Evolutionary conservation across 2,888 invertebrate genomes (phyloP).

Genomic region (Boloria euphrosyne): DNA sequence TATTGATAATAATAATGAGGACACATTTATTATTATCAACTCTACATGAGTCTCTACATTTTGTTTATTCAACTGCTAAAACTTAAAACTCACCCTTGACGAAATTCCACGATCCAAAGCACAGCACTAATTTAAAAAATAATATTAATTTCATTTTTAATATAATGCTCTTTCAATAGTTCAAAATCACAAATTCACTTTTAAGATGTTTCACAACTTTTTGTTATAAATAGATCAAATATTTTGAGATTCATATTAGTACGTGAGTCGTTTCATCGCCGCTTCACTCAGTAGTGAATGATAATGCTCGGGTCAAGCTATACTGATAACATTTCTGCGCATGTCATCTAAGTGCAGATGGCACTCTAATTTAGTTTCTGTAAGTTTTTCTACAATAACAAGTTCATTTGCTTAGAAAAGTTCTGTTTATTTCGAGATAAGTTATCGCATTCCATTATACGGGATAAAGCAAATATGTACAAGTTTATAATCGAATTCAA

Average conservation of each 20-base stretch:
- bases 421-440: conserved; percentile 7
- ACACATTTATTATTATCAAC: background rate
- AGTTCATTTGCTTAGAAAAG: conserved; percentile 10
- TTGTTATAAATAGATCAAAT: conserved; percentile 6
- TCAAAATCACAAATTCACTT: conserved; percentile 1
- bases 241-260: conserved; percentile 20
- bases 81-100: conserved; percentile 51
- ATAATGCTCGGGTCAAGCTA: conserved; percentile 54
- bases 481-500: no score
- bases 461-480: background rate
- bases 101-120: conserved; percentile 48
- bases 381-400: conserved; percentile 11
- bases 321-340: conserved; percentile 69
- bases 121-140: conserved; percentile 52
- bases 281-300: conserved; percentile 48
- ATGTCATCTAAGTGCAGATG: conserved; percentile 46
- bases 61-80: conserved; percentile 29
- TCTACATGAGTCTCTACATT: background rate
- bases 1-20: background rate
- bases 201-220: conserved; percentile 20
- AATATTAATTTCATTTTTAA: conserved; percentile 51
- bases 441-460: background rate
- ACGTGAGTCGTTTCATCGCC: conserved; percentile 42
- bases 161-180: background rate
- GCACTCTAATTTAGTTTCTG: conserved; percentile 30